Conservation (phyloP, 2,113 vertebrate genomes). For the Myocastor coypus region DNA sequence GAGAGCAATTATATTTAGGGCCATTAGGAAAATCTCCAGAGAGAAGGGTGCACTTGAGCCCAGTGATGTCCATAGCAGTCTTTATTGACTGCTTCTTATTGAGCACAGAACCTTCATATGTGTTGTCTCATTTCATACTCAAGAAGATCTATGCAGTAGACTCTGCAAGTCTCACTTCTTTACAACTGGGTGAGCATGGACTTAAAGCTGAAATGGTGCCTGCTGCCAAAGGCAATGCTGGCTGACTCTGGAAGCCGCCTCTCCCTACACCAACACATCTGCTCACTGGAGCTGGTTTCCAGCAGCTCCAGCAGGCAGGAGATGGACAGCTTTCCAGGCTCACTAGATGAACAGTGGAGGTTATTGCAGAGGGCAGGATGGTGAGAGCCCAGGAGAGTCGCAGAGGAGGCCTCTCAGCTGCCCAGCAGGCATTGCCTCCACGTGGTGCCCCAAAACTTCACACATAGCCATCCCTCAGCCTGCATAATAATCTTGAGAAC, state of each 20-base stretch:
- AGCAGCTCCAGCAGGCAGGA: neutral
- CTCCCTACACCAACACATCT: neutral
- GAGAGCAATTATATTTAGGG: neutral
- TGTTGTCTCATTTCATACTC: neutral
- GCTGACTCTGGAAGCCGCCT: neutral
- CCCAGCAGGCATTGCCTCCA: neutral
- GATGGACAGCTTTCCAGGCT: neutral
- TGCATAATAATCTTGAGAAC: neutral
- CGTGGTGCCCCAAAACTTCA: neutral
- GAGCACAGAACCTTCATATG: neutral
- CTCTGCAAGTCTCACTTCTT: neutral
- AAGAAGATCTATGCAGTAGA: neutral
- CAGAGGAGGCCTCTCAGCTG: neutral
- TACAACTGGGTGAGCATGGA: neutral
- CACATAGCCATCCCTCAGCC: neutral
- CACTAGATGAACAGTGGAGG: fast-evolving
- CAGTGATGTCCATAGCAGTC: fast-evolving
- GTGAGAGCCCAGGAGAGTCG: neutral
- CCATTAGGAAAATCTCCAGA: neutral
- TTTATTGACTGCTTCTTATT: neutral
- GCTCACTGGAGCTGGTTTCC: neutral
- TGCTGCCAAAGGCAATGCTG: neutral
- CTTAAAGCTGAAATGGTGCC: neutral
- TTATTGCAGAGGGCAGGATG: neutral
- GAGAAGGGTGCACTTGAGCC: neutral